Evolutionary conservation across 2,113 vertebrate genomes (phyloP), one percentile per base, ranked within the genome.

Genomic region (Peromyscus californicus): DNA sequence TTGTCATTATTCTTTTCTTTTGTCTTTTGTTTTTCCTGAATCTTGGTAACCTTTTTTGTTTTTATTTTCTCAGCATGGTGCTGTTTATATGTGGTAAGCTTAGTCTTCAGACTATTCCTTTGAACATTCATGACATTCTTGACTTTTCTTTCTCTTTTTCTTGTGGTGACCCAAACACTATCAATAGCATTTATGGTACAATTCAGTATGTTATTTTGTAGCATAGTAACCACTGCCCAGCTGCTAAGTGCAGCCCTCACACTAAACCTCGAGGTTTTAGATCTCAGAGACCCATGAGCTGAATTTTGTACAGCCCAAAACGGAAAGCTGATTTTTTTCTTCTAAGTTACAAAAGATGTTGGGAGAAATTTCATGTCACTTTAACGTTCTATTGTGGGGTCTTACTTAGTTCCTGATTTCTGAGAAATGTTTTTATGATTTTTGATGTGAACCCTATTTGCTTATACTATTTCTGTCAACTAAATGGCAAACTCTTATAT

Each of bases 21-120:
- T 29, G 99, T 99, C 91, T 99, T 99, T 98, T 99, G 99, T 98
- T 99, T 99, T 98, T 99, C 99, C 11, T 99, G 99, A 99, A 99
- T 99, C 98, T 99, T 99, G 98, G 99, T 99, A 97, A 99, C 99
- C 97, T 99, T 99, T 98, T 99, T 99, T 99, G 99, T 99, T 98
- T 99, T 99, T 98, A 99, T 99, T 98, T 99, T 99, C 98, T 99
- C 99, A 0, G 99, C 98, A 17, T 99, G 99, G 80, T 99, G 99
- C 98, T 99, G 99, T 97, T 99, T 99, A 97, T 96, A 99, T 99
- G 97, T 99, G 99, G 98, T 99, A 99, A 99, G 98, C 98, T 99
- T 99, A 97, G 99, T 99, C 98, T 99, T 99, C 96, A 99, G 96
- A 42, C 99, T 99, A 10, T 99, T 99, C 98, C 98, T 98, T 99